Base-by-base conservation (phyloP, 2,797 vertebrate species). In the Brachyalestes nurse region DNA sequence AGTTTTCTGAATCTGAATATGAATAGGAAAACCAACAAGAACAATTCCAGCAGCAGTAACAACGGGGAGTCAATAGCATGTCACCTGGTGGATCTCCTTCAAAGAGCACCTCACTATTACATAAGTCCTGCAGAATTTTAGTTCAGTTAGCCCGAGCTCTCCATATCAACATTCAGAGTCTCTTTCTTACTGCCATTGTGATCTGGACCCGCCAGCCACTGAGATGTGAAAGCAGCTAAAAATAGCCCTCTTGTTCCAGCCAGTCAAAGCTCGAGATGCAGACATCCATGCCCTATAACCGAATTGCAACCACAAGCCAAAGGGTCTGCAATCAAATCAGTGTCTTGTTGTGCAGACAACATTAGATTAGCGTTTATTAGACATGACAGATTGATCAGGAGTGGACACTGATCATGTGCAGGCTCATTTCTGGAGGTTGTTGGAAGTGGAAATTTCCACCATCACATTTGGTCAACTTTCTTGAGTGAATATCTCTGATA, bases 171-270 rank as follows among this genome's bases (percentile, higher is more conserved):
- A 86, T 83, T 87, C 76, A 88, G 66, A 76, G 85, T 62, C 81
- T 67, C 34, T 64, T 83, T 82, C 70, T 79, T 80, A 61, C 82
- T 82, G 70, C 73, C 80, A 73, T 65, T 87, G 49, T 66, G 57
- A 88, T 84, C 87, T 88, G 80, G 79, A 84, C 87, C 85, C 83
- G 61, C 72, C 84, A 85, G 82, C 81, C 87, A 84, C 82, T 87
- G 84, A 87, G 88, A 88, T 84, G 90, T 84, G 89, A 90, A 85
- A 78, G 58, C 17, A 17, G 76, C 86, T 90, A 90, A 91, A 94
- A 92, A 91, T 92, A 92, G 82, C 83, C 13, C 21, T 77, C 80
- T 83, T 83, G 87, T 82, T 86, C 42, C 57, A 83, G 51, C 78
- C 74, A 87, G 86, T 90, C 81, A 90, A 87, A 87, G 83, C 87